phyloP scores from a whole-genome alignment of 2,797 vertebrate genomes.

The Cryptoprocta ferox region DNA sequence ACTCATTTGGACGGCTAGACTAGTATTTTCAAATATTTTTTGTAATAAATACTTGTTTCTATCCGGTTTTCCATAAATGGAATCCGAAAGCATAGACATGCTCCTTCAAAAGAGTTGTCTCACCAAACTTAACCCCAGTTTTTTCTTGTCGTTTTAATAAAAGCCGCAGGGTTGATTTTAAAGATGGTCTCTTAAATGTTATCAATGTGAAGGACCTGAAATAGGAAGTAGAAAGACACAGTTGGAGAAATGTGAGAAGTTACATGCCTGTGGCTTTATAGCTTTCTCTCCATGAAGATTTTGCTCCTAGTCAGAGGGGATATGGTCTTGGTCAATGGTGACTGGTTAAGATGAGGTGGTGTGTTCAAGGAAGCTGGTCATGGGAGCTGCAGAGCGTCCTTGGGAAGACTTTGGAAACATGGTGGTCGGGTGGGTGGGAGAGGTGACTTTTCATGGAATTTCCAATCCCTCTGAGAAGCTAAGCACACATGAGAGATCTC shows the following conservation, averaged over 20 bases:
- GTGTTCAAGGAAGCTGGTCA: neutral
- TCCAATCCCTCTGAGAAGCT: neutral
- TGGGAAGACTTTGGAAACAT: neutral
- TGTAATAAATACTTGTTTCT: neutral
- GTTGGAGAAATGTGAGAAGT: neutral
- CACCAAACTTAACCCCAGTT: neutral
- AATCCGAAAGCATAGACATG: neutral
- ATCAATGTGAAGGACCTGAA: neutral
- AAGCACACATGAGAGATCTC: rapidly evolving
- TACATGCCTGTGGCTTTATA: neutral
- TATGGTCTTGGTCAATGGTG: neutral
- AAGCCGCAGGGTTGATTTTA: neutral
- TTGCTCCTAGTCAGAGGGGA: neutral
- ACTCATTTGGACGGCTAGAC: rapidly evolving
- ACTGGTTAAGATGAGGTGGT: neutral
- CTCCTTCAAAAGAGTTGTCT: neutral
- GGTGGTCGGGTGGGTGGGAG: rapidly evolving
- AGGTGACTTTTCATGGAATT: neutral
- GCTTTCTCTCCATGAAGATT: neutral
- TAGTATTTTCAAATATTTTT: neutral
- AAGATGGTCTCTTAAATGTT: neutral
- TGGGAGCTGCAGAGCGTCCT: rapidly evolving
- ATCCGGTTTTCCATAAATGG: neutral
- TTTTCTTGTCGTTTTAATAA: neutral
- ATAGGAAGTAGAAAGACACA: neutral